Percentiles rank a stretch among this genome's conserved stretches.
These are phyloP conservation scores for Lithophane ornitopus DNA, from an alignment of 2,888 invertebrate species.

Conservation along the genomic window DNA sequence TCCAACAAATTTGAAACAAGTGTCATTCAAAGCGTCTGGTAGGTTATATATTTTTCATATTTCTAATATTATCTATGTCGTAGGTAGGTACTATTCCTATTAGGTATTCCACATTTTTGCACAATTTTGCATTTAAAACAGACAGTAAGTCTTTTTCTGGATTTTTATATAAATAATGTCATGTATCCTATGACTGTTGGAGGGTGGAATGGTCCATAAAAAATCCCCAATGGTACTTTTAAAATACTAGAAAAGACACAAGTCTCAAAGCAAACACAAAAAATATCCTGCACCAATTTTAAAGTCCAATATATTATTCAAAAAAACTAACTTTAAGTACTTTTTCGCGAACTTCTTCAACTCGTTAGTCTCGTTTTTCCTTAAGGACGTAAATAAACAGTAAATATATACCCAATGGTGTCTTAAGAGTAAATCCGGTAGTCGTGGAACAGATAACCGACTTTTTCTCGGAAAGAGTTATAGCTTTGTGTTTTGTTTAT, in stretches of 20 bases:
- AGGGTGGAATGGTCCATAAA: not conserved
- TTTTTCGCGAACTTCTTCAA: conserved; percentile 36
- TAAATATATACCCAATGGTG: conserved; percentile 52
- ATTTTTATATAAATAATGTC: not conserved
- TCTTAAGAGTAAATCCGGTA: conserved; percentile 44
- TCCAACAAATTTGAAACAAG: not conserved
- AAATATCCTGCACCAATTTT: not conserved
- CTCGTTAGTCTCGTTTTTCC: conserved; percentile 43
- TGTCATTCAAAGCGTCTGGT: not conserved
- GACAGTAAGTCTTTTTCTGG: not conserved
- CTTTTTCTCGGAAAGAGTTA: conserved; percentile 49
- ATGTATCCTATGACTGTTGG: not conserved
- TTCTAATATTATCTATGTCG: not conserved
- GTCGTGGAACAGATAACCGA: conserved; percentile 40
- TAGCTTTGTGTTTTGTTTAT: conserved; percentile 40
- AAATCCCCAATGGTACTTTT: not conserved
- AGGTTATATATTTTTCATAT: not conserved
- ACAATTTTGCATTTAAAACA: not conserved
- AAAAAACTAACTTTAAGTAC: conserved; percentile 26
- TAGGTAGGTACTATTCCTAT: too few species aligned
- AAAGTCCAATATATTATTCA: conserved; percentile 43
- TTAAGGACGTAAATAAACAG: conserved; percentile 50
- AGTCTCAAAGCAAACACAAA: not conserved
- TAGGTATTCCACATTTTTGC: too few species aligned
- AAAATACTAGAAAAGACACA: not conserved